phyloP scores from a whole-genome alignment of 2,113 vertebrate species.

The Leuciscus idus region DNA sequence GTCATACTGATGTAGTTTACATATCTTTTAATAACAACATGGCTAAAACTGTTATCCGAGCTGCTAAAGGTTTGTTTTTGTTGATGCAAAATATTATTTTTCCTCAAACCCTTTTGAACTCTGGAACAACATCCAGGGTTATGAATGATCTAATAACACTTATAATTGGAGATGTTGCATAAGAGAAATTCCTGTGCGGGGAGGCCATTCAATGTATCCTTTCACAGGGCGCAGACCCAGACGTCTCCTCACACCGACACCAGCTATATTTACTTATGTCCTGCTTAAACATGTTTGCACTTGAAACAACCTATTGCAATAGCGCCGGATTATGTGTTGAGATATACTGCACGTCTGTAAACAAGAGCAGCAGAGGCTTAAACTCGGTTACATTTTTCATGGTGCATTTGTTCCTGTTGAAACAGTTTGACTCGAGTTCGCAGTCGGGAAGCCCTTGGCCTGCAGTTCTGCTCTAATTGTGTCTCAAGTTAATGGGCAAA shows the following conservation, averaged over 20 bases:
- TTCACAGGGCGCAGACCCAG: constrained; percentile 64
- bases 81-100: neutral
- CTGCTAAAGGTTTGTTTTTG: neutral
- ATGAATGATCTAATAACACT: constrained; percentile 63
- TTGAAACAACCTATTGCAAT: constrained; percentile 66
- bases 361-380: constrained; percentile 63
- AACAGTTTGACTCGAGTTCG: constrained; percentile 62
- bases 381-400: constrained; percentile 46
- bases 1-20: neutral
- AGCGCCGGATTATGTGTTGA: constrained; percentile 61
- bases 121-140: constrained; percentile 55
- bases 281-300: constrained; percentile 68
- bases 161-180: constrained; percentile 70
- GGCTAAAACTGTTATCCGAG: neutral
- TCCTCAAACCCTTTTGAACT: constrained; percentile 54
- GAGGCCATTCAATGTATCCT: constrained; percentile 64
- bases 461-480: constrained; percentile 73
- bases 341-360: constrained; percentile 52
- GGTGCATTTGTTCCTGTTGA: constrained; percentile 64
- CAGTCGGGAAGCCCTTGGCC: constrained; percentile 66
- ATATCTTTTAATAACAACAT: neutral
- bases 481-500: constrained; percentile 73
- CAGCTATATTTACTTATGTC: constrained; percentile 72
- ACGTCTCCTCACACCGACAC: constrained; percentile 51
- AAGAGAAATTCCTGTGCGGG: constrained; percentile 67